These are phyloP conservation scores for Siphamia tubifer DNA, from an alignment of 2,113 vertebrate species.

Conservation along the genomic window DNA sequence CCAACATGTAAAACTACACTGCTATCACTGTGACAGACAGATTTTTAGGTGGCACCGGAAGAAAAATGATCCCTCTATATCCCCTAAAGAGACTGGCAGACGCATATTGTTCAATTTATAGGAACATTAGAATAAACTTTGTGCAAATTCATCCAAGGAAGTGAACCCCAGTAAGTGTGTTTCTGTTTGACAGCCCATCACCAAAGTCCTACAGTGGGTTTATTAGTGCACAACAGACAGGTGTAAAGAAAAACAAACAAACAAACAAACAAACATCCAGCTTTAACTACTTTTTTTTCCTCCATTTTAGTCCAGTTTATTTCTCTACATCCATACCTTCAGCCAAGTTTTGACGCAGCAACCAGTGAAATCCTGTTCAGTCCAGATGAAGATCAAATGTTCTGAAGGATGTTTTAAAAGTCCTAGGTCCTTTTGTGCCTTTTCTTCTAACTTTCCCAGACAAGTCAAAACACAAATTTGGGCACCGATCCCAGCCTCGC, in stretches of 20 bases:
- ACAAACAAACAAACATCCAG: slow-evolving; percentile 27
- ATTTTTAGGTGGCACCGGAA: slow-evolving; percentile 22
- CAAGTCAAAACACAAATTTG: slow-evolving; percentile 74
- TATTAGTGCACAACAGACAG: slow-evolving; percentile 41
- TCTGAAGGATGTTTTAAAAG: slow-evolving; percentile 61
- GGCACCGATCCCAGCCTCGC: slow-evolving; percentile 75
- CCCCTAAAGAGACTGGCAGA: not conserved
- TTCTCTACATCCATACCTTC: slow-evolving; percentile 52
- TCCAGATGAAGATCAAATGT: slow-evolving; percentile 2
- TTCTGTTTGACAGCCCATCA: slow-evolving; percentile 54
- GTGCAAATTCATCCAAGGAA: not conserved
- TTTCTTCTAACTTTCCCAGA: slow-evolving; percentile 62
- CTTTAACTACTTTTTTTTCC: not conserved
- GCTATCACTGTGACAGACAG: slow-evolving; percentile 34
- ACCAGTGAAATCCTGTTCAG: slow-evolving; percentile 22
- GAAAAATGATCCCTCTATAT: slow-evolving; percentile 31
- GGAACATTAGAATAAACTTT: not conserved
- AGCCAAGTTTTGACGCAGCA: slow-evolving; percentile 7
- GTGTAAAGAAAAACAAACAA: not conserved
- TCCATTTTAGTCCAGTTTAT: not conserved
- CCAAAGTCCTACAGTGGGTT: slow-evolving; percentile 37
- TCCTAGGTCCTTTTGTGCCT: slow-evolving; percentile 45
- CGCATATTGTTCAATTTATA: not conserved
- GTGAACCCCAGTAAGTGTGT: not conserved
- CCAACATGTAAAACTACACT: slow-evolving; percentile 61